These are phyloP conservation scores for Lepidurus couesii DNA, from an alignment of 1,140 invertebrate species.

Conservation along the genomic window DNA sequence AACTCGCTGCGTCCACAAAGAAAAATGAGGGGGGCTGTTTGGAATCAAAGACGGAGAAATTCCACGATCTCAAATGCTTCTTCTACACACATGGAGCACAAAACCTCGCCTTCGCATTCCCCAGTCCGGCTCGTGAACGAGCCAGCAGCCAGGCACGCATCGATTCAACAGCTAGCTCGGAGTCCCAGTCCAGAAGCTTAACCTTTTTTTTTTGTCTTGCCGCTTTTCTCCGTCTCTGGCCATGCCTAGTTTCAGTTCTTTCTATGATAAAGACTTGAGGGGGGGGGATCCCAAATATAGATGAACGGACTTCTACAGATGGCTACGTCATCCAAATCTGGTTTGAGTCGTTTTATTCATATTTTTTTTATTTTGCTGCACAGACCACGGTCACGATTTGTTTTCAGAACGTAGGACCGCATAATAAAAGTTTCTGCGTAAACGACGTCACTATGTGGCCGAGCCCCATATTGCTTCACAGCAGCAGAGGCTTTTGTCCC, in stretches of 20 bases:
- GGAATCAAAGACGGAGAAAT: not conserved
- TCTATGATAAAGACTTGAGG: not conserved
- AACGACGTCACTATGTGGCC: not conserved
- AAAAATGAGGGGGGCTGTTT: not conserved
- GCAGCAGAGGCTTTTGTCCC: not conserved
- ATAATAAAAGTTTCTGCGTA: not conserved
- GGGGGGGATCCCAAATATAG: not conserved
- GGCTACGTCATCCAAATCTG: not conserved
- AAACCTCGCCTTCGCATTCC: conserved; percentile 9
- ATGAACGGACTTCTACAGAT: not conserved
- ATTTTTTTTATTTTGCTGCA: not conserved
- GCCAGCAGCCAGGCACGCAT: conserved; percentile 20
- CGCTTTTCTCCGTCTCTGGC: not conserved
- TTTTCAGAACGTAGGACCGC: not conserved
- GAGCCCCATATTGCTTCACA: not conserved
- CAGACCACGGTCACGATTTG: not conserved
- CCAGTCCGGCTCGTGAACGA: not conserved
- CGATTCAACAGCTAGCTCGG: conserved; percentile 13
- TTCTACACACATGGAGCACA: not conserved
- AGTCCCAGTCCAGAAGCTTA: conserved; percentile 7
- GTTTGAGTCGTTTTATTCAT: not conserved
- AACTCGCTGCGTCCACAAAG: not conserved
- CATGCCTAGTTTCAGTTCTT: conserved; percentile 3
- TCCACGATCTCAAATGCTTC: not conserved
- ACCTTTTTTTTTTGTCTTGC: not conserved